phyloP scores from a whole-genome alignment of 2,797 vertebrate genomes.

The Silurus lanzhouensis region DNA sequence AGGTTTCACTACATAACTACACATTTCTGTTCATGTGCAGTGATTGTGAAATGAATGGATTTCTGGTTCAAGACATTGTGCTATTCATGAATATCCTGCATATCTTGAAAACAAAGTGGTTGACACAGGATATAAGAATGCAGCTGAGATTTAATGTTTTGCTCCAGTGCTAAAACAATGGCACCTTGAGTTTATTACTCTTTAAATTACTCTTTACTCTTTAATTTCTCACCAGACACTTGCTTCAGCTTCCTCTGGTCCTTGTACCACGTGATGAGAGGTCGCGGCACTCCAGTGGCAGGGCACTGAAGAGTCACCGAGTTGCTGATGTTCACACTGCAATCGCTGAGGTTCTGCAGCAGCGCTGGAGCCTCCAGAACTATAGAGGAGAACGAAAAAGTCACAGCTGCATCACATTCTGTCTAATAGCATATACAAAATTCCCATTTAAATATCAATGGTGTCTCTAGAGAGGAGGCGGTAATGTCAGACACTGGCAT shows the following conservation, averaged over 20 bases:
- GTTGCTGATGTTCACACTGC: slow-evolving; percentile 83
- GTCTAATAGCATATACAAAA: slow-evolving; percentile 1
- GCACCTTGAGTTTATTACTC: not conserved
- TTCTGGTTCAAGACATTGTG: not conserved
- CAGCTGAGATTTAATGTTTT: not conserved
- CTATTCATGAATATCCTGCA: not conserved
- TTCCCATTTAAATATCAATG: slow-evolving; percentile 20
- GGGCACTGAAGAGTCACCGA: slow-evolving; percentile 83
- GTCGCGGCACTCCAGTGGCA: slow-evolving; percentile 79
- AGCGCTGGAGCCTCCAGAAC: slow-evolving; percentile 85
- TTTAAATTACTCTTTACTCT: too few relatives aligned
- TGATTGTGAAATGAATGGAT: not conserved
- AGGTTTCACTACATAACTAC: too few relatives aligned
- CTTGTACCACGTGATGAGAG: slow-evolving; percentile 90
- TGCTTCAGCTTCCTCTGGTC: slow-evolving; percentile 79
- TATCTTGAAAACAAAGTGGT: not conserved
- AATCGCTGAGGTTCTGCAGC: slow-evolving; percentile 80
- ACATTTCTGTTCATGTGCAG: not conserved
- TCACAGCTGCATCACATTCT: slow-evolving; percentile 6
- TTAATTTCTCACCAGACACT: slow-evolving; percentile 86
- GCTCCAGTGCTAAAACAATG: not conserved
- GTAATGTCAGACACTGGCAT: not conserved
- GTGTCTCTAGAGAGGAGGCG: slow-evolving; percentile 8
- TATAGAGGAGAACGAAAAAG: slow-evolving; percentile 59
- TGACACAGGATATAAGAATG: not conserved